Evolutionary conservation across 2,113 vertebrate species (phyloP).

Genomic region (Lepisosteus osseus): DNA sequence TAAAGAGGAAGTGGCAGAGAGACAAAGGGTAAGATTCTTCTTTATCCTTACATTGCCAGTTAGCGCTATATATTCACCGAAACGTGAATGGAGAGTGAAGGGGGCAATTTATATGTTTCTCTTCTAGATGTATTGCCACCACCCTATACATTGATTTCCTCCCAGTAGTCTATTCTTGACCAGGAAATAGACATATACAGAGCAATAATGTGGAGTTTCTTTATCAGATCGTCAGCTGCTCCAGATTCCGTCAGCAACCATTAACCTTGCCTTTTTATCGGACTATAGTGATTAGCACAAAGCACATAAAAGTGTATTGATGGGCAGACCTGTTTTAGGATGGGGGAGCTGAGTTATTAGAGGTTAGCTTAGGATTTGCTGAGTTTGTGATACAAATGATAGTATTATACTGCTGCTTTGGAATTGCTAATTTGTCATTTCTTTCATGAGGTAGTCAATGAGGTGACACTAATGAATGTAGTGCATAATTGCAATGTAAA

Average conservation of each 20-base stretch:
- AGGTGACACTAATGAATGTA: slow-evolving; percentile 65
- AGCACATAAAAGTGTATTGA: slow-evolving; percentile 74
- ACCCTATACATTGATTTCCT: slow-evolving; percentile 74
- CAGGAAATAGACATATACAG: slow-evolving; percentile 57
- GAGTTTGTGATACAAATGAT: slow-evolving; percentile 81
- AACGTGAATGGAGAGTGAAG: slow-evolving; percentile 81
- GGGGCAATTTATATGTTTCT: slow-evolving; percentile 73
- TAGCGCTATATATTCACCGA: slow-evolving; percentile 79
- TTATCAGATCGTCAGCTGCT: slow-evolving; percentile 81
- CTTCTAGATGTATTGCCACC: slow-evolving; percentile 68
- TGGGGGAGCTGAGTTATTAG: slow-evolving; percentile 67
- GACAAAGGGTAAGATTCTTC: slow-evolving; percentile 81
- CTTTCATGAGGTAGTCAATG: slow-evolving; percentile 68
- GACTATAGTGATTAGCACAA: slow-evolving; percentile 79
- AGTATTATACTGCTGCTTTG: slow-evolving; percentile 57
- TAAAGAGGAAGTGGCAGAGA: slow-evolving; percentile 66
- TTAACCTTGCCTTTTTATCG: slow-evolving; percentile 82
- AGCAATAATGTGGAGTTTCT: slow-evolving; percentile 61
- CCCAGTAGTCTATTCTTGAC: slow-evolving; percentile 58
- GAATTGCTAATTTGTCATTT: slow-evolving; percentile 80
- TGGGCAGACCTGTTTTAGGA: slow-evolving; percentile 57
- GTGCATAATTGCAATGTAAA: slow-evolving; percentile 39
- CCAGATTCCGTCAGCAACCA: slow-evolving; percentile 70
- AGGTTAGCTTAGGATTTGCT: slow-evolving; percentile 67
- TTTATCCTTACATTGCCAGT: slow-evolving; percentile 60